phyloP scores from a whole-genome alignment of 2,888 invertebrate species.

The Blera fallax region DNA sequence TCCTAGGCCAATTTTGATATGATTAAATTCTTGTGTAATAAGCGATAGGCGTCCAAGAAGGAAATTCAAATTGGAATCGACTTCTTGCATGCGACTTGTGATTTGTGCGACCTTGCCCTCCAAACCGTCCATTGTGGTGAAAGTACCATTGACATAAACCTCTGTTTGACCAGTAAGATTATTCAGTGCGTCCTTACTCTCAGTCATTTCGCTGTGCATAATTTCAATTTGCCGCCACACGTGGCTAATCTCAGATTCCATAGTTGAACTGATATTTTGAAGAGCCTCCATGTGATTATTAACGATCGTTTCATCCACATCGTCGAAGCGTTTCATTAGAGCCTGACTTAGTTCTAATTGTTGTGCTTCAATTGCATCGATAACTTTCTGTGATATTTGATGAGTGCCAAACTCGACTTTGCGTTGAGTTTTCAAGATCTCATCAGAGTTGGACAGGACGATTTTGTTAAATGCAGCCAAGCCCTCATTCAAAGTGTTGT shows the following conservation, averaged over 20 bases:
- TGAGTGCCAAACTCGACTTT: constrained; percentile 92
- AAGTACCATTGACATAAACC: constrained; percentile 90
- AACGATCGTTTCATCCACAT: constrained; percentile 86
- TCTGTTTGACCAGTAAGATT: constrained; percentile 89
- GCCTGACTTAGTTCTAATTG: constrained; percentile 86
- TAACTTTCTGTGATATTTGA: constrained; percentile 89
- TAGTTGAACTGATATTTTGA: constrained; percentile 88
- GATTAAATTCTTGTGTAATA: constrained; percentile 92
- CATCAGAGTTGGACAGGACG: constrained; percentile 91
- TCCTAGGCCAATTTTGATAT: constrained; percentile 89
- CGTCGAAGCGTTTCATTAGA: constrained; percentile 87
- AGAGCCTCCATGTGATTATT: constrained; percentile 88
- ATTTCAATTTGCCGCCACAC: constrained; percentile 95
- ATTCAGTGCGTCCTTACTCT: constrained; percentile 88
- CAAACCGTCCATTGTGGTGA: constrained; percentile 89
- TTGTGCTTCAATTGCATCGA: constrained; percentile 86
- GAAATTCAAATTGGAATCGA: constrained; percentile 92
- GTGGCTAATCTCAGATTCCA: constrained; percentile 91
- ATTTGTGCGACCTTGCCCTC: constrained; percentile 90
- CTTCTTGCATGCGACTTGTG: constrained; percentile 88
- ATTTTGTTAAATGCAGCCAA: constrained; percentile 86
- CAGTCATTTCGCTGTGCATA: constrained; percentile 92
- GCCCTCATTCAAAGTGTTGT: constrained; percentile 83
- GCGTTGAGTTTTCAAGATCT: constrained; percentile 91
- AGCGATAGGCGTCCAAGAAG: constrained; percentile 89